phyloP scores from a whole-genome alignment of 1,140 invertebrate species.

The Planococcus citri region DNA sequence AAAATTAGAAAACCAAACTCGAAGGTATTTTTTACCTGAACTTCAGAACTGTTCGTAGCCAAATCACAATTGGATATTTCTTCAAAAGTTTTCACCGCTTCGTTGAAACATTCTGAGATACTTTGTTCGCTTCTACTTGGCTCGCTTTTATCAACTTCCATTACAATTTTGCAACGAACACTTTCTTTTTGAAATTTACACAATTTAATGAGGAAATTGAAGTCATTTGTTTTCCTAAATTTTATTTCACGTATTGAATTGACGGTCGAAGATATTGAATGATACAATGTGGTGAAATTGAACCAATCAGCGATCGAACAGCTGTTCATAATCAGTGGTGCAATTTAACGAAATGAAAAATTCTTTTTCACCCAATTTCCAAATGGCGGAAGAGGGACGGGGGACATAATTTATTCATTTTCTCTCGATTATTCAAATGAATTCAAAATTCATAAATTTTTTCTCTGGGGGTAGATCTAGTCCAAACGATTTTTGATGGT shows the following conservation, averaged over 20 bases:
- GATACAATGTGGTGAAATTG: too few relatives aligned
- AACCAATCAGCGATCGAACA: too few relatives aligned
- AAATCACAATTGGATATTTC: slow-evolving; percentile 4
- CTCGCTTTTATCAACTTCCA: not conserved
- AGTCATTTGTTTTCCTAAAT: not conserved
- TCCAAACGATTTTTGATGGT: too few relatives aligned
- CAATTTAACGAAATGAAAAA: too few relatives aligned
- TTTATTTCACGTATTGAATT: not conserved
- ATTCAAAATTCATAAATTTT: too few relatives aligned
- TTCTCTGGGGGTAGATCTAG: too few relatives aligned
- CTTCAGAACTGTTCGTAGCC: slow-evolving; percentile 8
- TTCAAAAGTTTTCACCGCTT: slow-evolving; percentile 11
- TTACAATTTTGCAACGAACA: not conserved
- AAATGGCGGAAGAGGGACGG: too few relatives aligned
- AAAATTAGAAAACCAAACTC: not conserved
- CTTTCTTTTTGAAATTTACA: not conserved
- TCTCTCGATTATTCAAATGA: too few relatives aligned
- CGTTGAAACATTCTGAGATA: slow-evolving; percentile 10
- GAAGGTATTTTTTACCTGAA: slow-evolving; percentile 1
- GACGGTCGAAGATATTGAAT: not conserved
- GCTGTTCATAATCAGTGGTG: too few relatives aligned
- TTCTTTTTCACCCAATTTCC: too few relatives aligned
- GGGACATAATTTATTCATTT: too few relatives aligned
- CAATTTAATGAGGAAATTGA: not conserved
- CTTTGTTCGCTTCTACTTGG: not conserved